Percentiles rank a stretch among this genome's conserved stretches.
These are phyloP conservation scores for Pristionchus fissidentatus DNA, from an alignment of 2,888 invertebrate genomes.

Conservation along the genomic window DNA sequence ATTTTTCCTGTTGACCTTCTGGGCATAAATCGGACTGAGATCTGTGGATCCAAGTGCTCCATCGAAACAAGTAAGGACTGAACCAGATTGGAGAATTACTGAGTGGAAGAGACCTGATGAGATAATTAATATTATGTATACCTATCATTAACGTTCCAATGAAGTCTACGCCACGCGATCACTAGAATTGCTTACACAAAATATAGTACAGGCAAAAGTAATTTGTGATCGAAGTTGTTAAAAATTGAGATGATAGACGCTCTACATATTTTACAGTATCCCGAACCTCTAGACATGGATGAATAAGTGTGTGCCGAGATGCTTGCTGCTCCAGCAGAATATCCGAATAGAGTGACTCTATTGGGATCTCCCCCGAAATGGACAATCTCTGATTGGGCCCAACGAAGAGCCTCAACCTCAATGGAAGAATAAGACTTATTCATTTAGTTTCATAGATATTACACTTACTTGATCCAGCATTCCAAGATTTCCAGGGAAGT, in stretches of 20 bases:
- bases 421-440: not conserved
- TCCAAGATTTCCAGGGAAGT: not conserved
- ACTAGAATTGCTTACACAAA: no score
- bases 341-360: not conserved
- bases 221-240: no score
- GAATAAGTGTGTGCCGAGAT: not conserved
- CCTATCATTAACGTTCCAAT: not conserved
- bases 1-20: not conserved
- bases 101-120: not conserved
- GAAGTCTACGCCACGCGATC: no score
- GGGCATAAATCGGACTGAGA: not conserved
- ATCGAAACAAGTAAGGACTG: not conserved
- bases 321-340: not conserved
- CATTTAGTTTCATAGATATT: not conserved
- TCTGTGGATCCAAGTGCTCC: not conserved
- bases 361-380: not conserved
- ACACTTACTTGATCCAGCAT: not conserved
- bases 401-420: not conserved
- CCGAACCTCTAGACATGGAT: not conserved
- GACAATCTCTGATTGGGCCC: not conserved
- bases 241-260: no score
- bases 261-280: no score
- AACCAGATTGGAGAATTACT: not conserved
- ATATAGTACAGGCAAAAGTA: no score
- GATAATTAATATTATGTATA: not conserved